Evolutionary conservation across 2,888 invertebrate genomes (phyloP), one percentile per base, ranked within the genome.

Genomic region (Erpobdella octoculata): DNA sequence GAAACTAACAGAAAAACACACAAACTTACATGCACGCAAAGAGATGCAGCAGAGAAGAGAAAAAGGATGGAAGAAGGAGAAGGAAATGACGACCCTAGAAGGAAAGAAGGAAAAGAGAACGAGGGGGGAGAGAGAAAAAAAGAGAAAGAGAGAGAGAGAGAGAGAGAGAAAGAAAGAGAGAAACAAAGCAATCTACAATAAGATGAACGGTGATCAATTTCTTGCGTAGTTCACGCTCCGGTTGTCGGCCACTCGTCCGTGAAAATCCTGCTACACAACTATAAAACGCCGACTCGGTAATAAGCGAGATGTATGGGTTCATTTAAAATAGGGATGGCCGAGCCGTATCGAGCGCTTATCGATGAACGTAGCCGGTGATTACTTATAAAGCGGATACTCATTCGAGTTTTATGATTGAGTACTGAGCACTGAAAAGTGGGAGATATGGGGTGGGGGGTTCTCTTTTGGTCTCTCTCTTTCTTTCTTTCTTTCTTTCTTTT

Each of bases 151-250:
- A 68, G 33, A 1, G 46, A 68, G 1, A 31, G 3, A 53, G 25
- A 8, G 46, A 1, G 53, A 6, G 21, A 18, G 58, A n/a, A 28
- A 15, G 48, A 25, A 9, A 3, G 48, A 28, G 21, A 53, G 28
- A 53, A 53, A 53, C 53, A 53, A 53, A 53, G 53, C 53, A 53
- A 53, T 53, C 53, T 28, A 53, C 5, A 53, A 53, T 28, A 28
- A 53, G 53, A 53, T 53, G 53, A 53, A 53, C 53, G 53, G 53
- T 28, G 53, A 53, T 53, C 53, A 53, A 53, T 53, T 53, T 53
- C 53, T 53, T 53, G 21, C 53, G 53, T 53, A 25, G 53, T 53
- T 53, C 53, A 53, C 53, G 53, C 21, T 53, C 53, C 53, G 53
- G 21, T 53, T 21, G 21, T 8, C 28, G 53, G 8, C 28, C 53